Percentiles rank a stretch among this genome's conserved stretches.
These are phyloP conservation scores for Acheta domesticus DNA, from an alignment of 2,888 invertebrate genomes.

Conservation along the genomic window DNA sequence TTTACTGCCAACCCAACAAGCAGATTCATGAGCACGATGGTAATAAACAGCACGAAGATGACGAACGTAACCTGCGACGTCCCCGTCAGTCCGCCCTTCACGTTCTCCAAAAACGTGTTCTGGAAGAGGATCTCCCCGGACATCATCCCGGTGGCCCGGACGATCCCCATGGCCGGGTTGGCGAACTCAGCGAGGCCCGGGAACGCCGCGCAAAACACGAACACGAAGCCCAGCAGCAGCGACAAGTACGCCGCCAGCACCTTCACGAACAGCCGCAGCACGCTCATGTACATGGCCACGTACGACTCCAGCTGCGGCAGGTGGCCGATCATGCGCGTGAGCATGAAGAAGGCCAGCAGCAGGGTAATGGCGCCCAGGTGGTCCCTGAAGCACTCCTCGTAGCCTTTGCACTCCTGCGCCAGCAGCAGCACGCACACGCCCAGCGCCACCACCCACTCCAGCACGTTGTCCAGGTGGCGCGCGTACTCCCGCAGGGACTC, in stretches of 20 bases:
- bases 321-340: constrained; percentile 51
- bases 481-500: constrained; percentile 47
- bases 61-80: constrained; percentile 47
- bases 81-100: constrained; percentile 41
- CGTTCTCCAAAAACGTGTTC: not conserved
- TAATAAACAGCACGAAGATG: constrained; percentile 47
- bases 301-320: constrained; percentile 51
- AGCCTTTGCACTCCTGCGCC: constrained; percentile 32
- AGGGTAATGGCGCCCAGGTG: constrained; percentile 49
- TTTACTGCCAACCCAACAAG: constrained; percentile 49
- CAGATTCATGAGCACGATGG: constrained; percentile 48
- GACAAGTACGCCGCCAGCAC: constrained; percentile 48
- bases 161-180: constrained; percentile 46
- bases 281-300: constrained; percentile 51
- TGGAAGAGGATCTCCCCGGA: constrained; percentile 46
- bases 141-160: constrained; percentile 49
- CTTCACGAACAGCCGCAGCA: constrained; percentile 49
- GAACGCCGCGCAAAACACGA: constrained; percentile 50
- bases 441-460: constrained; percentile 45
- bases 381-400: constrained; percentile 44
- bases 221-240: constrained; percentile 49
- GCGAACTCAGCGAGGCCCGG: constrained; percentile 46
- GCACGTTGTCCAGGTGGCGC: constrained; percentile 47
- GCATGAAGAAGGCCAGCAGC: constrained; percentile 49
- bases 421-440: constrained; percentile 47